Evolutionary conservation across 2,888 invertebrate species (phyloP), one percentile per base, ranked within the genome.

Genomic region (Tribolium freemani): DNA sequence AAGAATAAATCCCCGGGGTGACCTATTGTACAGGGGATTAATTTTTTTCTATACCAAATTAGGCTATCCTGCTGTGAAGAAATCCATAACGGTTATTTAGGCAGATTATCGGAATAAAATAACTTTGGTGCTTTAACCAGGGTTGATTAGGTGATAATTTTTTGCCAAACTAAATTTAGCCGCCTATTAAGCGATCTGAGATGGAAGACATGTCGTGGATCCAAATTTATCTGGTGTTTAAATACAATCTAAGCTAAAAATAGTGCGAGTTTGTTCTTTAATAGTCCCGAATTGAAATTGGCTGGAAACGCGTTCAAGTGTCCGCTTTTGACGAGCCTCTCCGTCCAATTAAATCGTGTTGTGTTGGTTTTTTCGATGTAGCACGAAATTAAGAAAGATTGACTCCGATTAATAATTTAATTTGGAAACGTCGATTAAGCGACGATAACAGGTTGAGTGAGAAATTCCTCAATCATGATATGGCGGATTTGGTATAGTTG

Each of bases 51-150:
- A 13, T 58, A 20, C 60, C 58, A 78, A 82, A 83, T 84, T 80
- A 83, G 82, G 83, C 83, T 79, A 78, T 75, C 83, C 77, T 75
- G 82, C 82, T 80, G 82, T 73, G 80, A 76, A 74, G 74, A 81
- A 83, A 81, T 82, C 77, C 78, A 76, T 80, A 82, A 83, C 83
- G 83, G 83, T 80, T 83, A 80, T 81, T 82, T 82, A 78, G 79
- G 73, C 79, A 76, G 77, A 78, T 81, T 80, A 77, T 77, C 71
- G 48, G n/a, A n/a, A n/a, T n/a, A 26, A 74, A 75, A 50, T 26
- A 31, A 2, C 10, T 48, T 46, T 61, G 26, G 21, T 10, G 21
- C 26, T 2, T 38, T n/a, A 38, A 38, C 8, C 38, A 38, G 38
- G 5, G 2, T 38, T n/a, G 9, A 38, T 16, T 16, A 16, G 8